These are phyloP conservation scores for Myioborus melanocephalus DNA, from an alignment of 2,797 vertebrate genomes.

Conservation along the genomic window DNA sequence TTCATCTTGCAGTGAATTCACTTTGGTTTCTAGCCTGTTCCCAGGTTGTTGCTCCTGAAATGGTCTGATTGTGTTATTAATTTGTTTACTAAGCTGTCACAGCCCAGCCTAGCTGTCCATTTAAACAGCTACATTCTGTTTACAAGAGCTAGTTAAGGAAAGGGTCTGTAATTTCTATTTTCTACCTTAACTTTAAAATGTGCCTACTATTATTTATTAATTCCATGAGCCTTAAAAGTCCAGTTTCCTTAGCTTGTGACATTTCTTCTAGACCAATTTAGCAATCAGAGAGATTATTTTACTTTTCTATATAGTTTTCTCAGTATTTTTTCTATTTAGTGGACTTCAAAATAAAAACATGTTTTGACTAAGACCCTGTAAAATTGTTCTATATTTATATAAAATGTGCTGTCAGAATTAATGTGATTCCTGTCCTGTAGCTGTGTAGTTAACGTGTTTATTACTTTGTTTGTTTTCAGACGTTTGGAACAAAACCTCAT, in stretches of 20 bases:
- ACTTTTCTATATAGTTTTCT: neutral
- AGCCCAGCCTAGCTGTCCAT: neutral
- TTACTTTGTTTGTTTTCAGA: conserved; percentile 75
- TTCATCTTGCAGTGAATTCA: neutral
- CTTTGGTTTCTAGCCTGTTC: neutral
- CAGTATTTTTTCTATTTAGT: neutral
- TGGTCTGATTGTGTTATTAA: neutral
- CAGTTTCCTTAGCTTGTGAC: neutral
- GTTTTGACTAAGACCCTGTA: neutral
- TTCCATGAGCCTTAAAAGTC: neutral
- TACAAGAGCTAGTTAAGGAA: neutral
- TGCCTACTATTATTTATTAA: neutral
- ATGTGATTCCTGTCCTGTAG: neutral
- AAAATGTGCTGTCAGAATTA: neutral
- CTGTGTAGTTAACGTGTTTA: conserved; percentile 13
- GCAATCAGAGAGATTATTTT: neutral
- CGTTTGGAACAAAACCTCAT: conserved; percentile 98
- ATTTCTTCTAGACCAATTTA: neutral
- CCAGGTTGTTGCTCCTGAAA: neutral
- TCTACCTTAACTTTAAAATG: neutral
- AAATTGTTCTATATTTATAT: neutral
- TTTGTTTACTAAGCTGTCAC: neutral
- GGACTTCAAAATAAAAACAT: neutral
- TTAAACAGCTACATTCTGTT: neutral
- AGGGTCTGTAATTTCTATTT: neutral